A percentile compares a stretch with the other conserved stretches of the same genome.
phyloP scores from a whole-genome alignment of 2,113 vertebrate species.

The Alces alces region DNA sequence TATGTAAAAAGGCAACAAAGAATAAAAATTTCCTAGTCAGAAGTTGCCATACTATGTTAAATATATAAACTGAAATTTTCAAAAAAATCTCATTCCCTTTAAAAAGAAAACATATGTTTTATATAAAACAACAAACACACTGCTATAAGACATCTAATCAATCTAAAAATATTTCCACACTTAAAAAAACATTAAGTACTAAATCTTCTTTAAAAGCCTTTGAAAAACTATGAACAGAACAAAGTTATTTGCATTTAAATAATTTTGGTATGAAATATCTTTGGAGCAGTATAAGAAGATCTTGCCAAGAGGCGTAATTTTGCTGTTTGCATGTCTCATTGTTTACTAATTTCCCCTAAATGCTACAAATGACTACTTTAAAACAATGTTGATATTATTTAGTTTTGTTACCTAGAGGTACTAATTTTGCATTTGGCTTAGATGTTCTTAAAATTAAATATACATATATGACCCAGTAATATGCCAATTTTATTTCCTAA shows the following conservation, averaged over 20 bases:
- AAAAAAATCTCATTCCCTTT: constrained; percentile 19
- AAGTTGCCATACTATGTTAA: background rate
- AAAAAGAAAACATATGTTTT: background rate
- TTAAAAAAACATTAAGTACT: constrained; percentile 8
- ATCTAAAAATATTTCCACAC: background rate
- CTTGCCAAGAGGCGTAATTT: constrained; percentile 19
- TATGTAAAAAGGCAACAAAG: background rate
- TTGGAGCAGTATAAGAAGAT: constrained; percentile 25
- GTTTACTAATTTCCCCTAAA: background rate
- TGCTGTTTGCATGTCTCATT: background rate
- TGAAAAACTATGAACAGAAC: constrained; percentile 21
- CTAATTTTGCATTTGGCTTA: constrained; percentile 23
- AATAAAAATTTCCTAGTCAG: constrained; percentile 33
- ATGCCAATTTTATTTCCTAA: constrained; percentile 25
- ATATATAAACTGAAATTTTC: background rate
- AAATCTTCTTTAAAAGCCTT: constrained; percentile 26
- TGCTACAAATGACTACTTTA: constrained; percentile 27
- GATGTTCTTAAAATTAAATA: constrained; percentile 26
- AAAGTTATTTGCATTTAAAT: constrained; percentile 8
- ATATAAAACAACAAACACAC: background rate
- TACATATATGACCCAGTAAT: background rate
- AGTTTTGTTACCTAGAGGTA: background rate
- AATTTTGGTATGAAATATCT: constrained; percentile 36
- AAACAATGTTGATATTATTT: constrained; percentile 38
- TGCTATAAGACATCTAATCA: background rate